These are phyloP conservation scores for Gasteruption jaculator DNA, from an alignment of 2,888 invertebrate genomes.

Conservation along the genomic window DNA sequence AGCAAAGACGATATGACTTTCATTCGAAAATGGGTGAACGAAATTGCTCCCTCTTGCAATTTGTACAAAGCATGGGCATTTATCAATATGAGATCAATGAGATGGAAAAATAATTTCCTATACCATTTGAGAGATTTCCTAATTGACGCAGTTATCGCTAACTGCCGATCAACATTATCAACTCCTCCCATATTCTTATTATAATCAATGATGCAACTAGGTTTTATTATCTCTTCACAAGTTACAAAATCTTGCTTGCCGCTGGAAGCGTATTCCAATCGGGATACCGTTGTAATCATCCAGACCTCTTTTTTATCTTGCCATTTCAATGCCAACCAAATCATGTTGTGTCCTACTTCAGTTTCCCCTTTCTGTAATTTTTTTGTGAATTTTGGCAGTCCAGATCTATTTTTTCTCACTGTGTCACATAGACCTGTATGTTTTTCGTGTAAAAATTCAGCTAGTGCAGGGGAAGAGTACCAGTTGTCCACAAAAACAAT, in stretches of 20 bases:
- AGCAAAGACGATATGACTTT: too few relatives aligned
- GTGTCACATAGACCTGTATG: conserved; percentile 9
- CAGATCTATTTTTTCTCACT: conserved; percentile 5
- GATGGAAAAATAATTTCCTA: conserved; percentile 11
- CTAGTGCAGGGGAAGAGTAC: conserved; percentile 2
- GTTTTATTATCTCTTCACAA: conserved; percentile 15
- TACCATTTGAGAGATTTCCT: conserved; percentile 9
- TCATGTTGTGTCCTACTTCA: not conserved
- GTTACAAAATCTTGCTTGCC: conserved; percentile 11
- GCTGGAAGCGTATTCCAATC: not conserved
- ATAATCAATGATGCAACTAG: conserved; percentile 20
- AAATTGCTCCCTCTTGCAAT: not conserved
- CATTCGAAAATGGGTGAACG: too few relatives aligned
- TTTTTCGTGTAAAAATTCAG: conserved; percentile 7
- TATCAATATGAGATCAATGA: not conserved
- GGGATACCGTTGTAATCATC: conserved; percentile 17
- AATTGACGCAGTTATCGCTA: not conserved
- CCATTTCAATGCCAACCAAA: conserved; percentile 14
- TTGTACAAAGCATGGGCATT: conserved; percentile 8
- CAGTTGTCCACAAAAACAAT: conserved; percentile 10
- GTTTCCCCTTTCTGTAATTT: conserved; percentile 16
- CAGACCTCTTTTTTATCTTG: conserved; percentile 18
- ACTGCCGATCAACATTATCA: conserved; percentile 18
- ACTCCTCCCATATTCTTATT: conserved; percentile 24
- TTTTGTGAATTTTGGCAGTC: conserved; percentile 26